These are phyloP conservation scores for Parascotia fuliginaria DNA, from an alignment of 2,888 invertebrate species.

Conservation along the genomic window DNA sequence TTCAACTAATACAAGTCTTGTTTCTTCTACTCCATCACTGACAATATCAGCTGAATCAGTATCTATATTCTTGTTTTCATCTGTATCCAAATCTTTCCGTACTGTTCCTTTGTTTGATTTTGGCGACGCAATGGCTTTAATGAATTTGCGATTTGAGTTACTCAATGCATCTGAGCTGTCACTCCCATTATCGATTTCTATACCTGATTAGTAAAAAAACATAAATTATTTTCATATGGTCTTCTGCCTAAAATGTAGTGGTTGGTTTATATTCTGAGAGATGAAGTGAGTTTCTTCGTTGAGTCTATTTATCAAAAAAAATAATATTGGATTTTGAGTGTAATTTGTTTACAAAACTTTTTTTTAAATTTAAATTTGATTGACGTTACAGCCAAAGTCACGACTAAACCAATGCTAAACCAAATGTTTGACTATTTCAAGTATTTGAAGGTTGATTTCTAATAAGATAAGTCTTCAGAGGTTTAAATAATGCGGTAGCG, in stretches of 20 bases:
- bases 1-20: not conserved
- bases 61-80: not conserved
- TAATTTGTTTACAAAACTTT: too few relatives aligned
- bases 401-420: not conserved
- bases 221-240: not conserved
- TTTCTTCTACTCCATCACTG: not conserved
- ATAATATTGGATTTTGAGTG: too few relatives aligned
- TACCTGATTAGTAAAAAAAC: slow-evolving; percentile 7
- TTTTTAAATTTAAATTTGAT: not conserved
- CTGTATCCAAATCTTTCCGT: not conserved
- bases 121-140: not conserved
- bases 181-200: slow-evolving; percentile 11
- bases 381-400: not conserved
- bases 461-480: slow-evolving; percentile 46
- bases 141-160: not conserved
- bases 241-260: too few relatives aligned
- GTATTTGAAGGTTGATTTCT: slow-evolving; percentile 51
- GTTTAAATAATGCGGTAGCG: slow-evolving; percentile 58
- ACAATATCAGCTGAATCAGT: not conserved
- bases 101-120: not conserved
- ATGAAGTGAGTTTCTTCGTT: too few relatives aligned
- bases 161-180: not conserved
- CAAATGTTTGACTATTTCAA: slow-evolving; percentile 42
- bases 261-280: too few relatives aligned
- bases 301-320: too few relatives aligned